phyloP scores from a whole-genome alignment of 2,888 invertebrate genomes.

The Plebejus argus region DNA sequence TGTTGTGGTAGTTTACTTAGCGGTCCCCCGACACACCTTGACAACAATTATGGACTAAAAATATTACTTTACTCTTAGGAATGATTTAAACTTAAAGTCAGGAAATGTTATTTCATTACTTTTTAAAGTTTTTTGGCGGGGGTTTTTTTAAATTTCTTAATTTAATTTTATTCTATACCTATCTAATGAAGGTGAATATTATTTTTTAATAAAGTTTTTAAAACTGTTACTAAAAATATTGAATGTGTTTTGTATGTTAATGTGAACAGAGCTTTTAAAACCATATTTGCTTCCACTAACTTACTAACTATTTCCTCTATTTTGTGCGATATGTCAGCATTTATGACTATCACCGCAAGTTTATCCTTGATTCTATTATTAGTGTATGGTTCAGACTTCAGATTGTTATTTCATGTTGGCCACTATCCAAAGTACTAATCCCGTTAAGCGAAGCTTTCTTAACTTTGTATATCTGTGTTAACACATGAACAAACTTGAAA shows the following conservation, averaged over 20 bases:
- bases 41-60: too few relatives aligned
- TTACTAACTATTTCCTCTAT: not conserved
- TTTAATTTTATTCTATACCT: too few relatives aligned
- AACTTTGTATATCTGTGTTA: constrained; percentile 33
- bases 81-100: too few relatives aligned
- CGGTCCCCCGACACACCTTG: too few relatives aligned
- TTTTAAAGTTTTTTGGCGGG: too few relatives aligned
- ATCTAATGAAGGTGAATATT: not conserved
- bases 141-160: too few relatives aligned
- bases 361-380: constrained; percentile 8
- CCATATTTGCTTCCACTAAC: not conserved
- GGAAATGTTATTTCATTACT: too few relatives aligned
- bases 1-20: too few relatives aligned
- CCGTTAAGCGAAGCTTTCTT: constrained; percentile 32
- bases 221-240: not conserved
- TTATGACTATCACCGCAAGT: not conserved
- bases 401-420: constrained; percentile 28
- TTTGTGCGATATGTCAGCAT: not conserved
- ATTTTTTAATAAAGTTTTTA: too few relatives aligned
- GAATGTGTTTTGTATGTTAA: not conserved
- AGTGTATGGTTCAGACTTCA: constrained; percentile 31
- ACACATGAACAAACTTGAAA: constrained; percentile 32
- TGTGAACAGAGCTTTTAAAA: not conserved
- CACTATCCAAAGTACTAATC: constrained; percentile 31
- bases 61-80: too few relatives aligned